Evolutionary conservation across 2,888 invertebrate genomes (phyloP), one percentile per base, ranked within the genome.

Genomic region (Nineta flava): DNA sequence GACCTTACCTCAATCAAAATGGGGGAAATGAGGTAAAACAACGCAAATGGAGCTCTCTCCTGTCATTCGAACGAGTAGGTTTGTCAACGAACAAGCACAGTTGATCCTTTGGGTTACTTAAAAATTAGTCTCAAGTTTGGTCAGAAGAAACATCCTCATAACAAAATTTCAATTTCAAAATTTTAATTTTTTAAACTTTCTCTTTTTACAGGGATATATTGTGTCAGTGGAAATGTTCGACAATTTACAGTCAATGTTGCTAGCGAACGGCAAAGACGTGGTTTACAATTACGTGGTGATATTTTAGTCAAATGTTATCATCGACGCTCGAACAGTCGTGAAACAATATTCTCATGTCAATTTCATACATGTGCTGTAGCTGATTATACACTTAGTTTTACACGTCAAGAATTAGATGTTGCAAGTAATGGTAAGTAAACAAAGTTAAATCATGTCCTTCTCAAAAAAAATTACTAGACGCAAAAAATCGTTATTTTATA

Each of bases 311-410:
- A 92, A 66, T 92, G 92, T 65, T 93, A 91, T 73, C 81, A 88
- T 59, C 75, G 87, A 4, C 50, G 61, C 19, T 62, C 63, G 40
- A 56, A 58, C 31, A 73, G 73, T 53, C 70, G 77, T 41, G 81
- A 81, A 58, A 76, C 85, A n/a, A 77, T 90, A 57, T 90, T 88
- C 71, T 81, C 85, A 47, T 83, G 85, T 64, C 87, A 94, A 78
- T 92, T 94, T 72, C 93, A 94, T 74, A 93, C 94, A 4, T 93
- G 93, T 70, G 91, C 92, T 49, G 83, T 93, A 55, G 77, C 86
- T 45, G 84, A 87, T 64, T 81, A 86, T 68, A 83, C 84, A 53
- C 77, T 93, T 50, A 81, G 83, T 59, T 90, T 92, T 71, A 82
- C 83, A 52, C 81, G 87, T 62, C 82, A 83, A 60, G 91, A 93